Conservation (phyloP, 1,140 invertebrate species). For the Caenorhabditis briggsae region DNA sequence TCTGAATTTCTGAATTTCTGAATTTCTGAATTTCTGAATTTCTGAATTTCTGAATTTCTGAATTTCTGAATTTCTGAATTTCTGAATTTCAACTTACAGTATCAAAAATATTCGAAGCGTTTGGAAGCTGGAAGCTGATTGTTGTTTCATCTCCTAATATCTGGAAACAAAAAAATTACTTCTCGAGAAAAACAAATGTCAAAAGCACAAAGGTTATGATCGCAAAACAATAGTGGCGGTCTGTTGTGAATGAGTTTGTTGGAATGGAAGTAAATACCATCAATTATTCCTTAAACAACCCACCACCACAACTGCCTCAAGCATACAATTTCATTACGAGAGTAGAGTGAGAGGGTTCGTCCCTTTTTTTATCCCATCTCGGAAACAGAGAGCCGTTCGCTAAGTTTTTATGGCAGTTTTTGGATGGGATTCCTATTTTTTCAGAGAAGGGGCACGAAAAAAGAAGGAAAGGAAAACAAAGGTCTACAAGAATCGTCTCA, state of each 20-base stretch:
- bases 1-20: no score
- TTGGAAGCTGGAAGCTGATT: no score
- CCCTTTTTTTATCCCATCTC: not conserved
- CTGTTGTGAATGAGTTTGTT: not conserved
- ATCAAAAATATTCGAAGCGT: not conserved
- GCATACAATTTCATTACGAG: constrained; percentile 17
- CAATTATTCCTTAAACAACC: constrained; percentile 23
- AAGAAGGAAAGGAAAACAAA: no score
- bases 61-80: not conserved
- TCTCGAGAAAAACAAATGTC: not conserved
- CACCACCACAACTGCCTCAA: not conserved
- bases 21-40: no score
- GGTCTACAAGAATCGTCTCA: no score
- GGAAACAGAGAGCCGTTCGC: not conserved
- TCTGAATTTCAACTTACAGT: not conserved
- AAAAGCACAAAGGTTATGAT: constrained; percentile 20
- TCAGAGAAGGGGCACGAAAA: not conserved
- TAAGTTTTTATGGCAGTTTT: constrained; percentile 16
- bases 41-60: no score
- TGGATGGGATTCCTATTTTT: not conserved
- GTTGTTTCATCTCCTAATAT: no score
- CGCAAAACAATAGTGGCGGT: not conserved
- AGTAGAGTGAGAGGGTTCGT: not conserved
- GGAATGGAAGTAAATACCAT: constrained; percentile 42
- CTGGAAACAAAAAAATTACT: not conserved